Evolutionary conservation across 2,888 invertebrate genomes (phyloP).

Genomic region (Drosophila acutilabella): DNA sequence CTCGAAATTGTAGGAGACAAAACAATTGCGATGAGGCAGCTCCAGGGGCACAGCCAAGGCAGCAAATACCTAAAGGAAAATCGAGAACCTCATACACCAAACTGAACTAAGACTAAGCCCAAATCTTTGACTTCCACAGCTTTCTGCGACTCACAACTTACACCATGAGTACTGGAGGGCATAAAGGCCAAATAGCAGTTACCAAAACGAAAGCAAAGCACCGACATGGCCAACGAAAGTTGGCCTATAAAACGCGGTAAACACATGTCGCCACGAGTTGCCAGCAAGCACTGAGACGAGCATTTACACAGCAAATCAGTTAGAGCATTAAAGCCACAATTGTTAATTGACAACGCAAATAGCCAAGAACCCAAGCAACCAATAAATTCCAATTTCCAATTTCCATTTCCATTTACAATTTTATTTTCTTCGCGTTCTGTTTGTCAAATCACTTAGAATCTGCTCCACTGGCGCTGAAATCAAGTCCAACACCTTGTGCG

Average conservation of each 20-base stretch:
- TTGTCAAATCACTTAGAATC: constrained; percentile 61
- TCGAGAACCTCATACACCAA: not conserved
- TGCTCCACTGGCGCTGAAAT: constrained; percentile 80
- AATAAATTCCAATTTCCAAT: not conserved
- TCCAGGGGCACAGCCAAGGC: constrained; percentile 90
- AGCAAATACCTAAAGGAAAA: constrained; percentile 87
- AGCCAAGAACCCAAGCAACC: constrained; percentile 9
- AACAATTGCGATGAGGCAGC: constrained; percentile 89
- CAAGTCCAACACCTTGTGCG: constrained; percentile 76
- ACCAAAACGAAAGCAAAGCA: constrained; percentile 13
- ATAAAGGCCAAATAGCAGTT: constrained; percentile 72
- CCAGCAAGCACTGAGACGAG: constrained; percentile 42
- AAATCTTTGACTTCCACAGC: not conserved
- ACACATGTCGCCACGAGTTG: constrained; percentile 41
- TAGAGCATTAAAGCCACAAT: constrained; percentile 20
- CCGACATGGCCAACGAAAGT: constrained; percentile 23
- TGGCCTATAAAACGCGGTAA: not conserved
- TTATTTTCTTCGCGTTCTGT: constrained; percentile 60
- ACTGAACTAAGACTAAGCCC: no score
- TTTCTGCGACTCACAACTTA: constrained; percentile 53
- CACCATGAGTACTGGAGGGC: constrained; percentile 82
- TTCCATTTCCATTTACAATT: constrained; percentile 13
- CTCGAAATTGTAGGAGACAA: constrained; percentile 91
- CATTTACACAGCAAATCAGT: not conserved
- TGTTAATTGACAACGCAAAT: constrained; percentile 57